Percentiles rank a stretch among this genome's conserved stretches.
Conservation (phyloP, 2,113 vertebrate genomes). For the Coreoperca whiteheadi region DNA sequence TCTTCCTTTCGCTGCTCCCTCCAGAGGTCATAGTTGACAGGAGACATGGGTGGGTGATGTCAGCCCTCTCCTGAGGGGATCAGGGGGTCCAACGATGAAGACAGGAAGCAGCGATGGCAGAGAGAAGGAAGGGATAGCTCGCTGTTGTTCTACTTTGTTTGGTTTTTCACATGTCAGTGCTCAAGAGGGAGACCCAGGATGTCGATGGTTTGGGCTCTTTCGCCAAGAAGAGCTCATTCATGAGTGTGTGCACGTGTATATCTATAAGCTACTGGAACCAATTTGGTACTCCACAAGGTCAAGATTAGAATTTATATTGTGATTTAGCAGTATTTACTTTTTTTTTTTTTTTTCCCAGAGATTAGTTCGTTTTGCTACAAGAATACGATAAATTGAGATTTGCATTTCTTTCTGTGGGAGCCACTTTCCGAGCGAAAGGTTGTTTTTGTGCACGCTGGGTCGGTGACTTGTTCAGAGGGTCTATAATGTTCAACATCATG, state of each 20-base stretch:
- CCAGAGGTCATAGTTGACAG: slow-evolving; percentile 76
- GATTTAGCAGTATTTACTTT: slow-evolving; percentile 9
- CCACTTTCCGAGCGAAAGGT: background rate
- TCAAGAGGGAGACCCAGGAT: too few relatives aligned
- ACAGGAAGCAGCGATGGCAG: slow-evolving; percentile 54
- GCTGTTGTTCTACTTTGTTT: slow-evolving; percentile 61
- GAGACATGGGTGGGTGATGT: slow-evolving; percentile 75
- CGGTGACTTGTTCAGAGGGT: slow-evolving; percentile 36
- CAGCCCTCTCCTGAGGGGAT: slow-evolving; percentile 41
- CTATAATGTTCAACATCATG: slow-evolving; percentile 39
- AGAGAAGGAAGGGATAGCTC: slow-evolving; percentile 58
- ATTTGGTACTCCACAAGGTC: background rate
- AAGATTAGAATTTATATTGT: background rate
- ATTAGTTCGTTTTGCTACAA: background rate
- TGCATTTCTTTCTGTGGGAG: background rate
- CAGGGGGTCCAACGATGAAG: slow-evolving; percentile 22
- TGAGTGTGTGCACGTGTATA: background rate
- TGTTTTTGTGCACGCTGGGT: slow-evolving; percentile 30
- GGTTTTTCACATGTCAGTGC: slow-evolving; percentile 53
- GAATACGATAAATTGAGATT: background rate
- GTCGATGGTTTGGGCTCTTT: slow-evolving; percentile 30
- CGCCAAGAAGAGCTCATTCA: slow-evolving; percentile 22
- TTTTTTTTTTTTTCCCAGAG: background rate
- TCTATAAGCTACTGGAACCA: background rate
- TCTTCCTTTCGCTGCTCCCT: slow-evolving; percentile 33